Evolutionary conservation across 2,113 vertebrate species (phyloP), one percentile per base, ranked within the genome.

Genomic region (Hemicordylus capensis): DNA sequence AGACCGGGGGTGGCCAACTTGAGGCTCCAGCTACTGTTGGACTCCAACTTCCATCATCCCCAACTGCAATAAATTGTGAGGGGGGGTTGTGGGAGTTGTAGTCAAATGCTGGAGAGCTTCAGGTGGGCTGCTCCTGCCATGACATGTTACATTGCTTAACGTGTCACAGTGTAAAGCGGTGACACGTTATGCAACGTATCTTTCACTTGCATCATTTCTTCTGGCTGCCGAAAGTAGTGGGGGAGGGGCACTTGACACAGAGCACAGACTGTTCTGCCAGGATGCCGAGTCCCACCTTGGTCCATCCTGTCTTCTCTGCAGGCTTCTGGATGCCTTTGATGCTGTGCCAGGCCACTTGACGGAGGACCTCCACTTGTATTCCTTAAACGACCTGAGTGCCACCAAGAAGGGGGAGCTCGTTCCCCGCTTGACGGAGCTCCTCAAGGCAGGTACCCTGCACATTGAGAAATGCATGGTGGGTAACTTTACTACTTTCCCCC

Each of bases 361-460:
- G 0, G 99, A 99, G 83, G 99, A 99, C 89, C 96, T 98, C 31
- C 98, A 99, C 87, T 97, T 99, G 26, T 99, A 98, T 90, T 99
- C 99, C 0, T 95, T 99, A 81, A 97, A 91, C 0, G 98, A 99
- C 88, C 97, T 99, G 89, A 93, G 86, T 0, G 95, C 97, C 31
- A 98, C 97, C 1, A 98, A 97, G 88, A 98, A 95, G 7, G 98
- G 98, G 10, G 98, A 98, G 39, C 91, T 99, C 87, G 95, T 96
- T 7, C 97, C 98, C 48, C 95, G 94, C 14, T 94, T 99, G 81
- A 95, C 92, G 0, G 98, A 99, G 89, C 97, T 99, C 83, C 94
- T 98, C 39, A 97, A 95, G 86, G 95, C 96, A 6, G 98, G 98
- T 80, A 95, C 97, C 76, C 37, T 94, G 44, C 99, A 99, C 0